Percentiles rank a stretch among this genome's conserved stretches.
phyloP scores from a whole-genome alignment of 2,113 vertebrate genomes.

The Irena cyanogastra region DNA sequence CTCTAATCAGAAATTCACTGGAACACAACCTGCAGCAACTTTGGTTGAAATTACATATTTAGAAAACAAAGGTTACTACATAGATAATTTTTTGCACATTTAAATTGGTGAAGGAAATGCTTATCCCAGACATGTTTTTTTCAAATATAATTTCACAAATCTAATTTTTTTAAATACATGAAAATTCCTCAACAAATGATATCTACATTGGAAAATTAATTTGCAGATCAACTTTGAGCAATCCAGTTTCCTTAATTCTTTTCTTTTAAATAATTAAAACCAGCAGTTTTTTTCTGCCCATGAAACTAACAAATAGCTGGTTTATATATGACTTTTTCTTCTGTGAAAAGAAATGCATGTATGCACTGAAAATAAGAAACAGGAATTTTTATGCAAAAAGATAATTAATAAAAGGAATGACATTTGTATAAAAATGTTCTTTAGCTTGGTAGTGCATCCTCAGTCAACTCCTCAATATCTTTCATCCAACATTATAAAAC shows the following conservation, averaged over 20 bases:
- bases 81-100: neutral
- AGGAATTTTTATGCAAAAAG: neutral
- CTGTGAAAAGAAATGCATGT: neutral
- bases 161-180: neutral
- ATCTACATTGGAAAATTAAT: neutral
- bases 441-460: neutral
- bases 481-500: slow-evolving; percentile 7
- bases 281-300: neutral
- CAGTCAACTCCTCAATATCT: neutral
- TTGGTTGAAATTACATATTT: neutral
- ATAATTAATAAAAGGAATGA: neutral
- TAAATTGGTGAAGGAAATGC: neutral
- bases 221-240: neutral
- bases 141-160: neutral
- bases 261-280: neutral
- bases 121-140: neutral
- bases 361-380: neutral
- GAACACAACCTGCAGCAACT: neutral
- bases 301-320: neutral
- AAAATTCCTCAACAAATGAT: neutral
- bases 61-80: neutral
- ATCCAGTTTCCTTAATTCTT: neutral
- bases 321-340: neutral
- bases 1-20: neutral
- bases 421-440: neutral